These are phyloP conservation scores for Gavialis gangeticus DNA, from an alignment of 2,113 vertebrate genomes.

Conservation along the genomic window DNA sequence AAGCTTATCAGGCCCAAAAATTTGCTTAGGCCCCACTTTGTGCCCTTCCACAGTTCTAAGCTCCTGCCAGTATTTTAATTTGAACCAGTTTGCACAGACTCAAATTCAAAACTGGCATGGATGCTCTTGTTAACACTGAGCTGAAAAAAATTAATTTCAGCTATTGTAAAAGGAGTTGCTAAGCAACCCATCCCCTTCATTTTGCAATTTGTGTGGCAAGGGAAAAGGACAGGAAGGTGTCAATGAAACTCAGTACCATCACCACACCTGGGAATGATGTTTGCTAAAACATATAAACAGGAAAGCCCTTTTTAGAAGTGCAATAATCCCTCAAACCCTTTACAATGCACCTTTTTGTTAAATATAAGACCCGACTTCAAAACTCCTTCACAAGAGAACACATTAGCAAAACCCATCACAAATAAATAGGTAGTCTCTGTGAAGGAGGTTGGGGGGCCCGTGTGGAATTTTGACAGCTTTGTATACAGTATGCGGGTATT, in stretches of 20 bases:
- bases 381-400: not conserved
- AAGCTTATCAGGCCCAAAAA: slow-evolving; percentile 39
- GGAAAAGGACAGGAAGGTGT: slow-evolving; percentile 1
- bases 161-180: slow-evolving; percentile 42
- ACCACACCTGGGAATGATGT: not conserved
- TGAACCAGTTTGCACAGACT: slow-evolving; percentile 8
- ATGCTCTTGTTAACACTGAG: slow-evolving; percentile 4
- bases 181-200: slow-evolving; percentile 24
- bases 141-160: slow-evolving; percentile 23
- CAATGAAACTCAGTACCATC: not conserved
- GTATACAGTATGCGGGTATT: not conserved
- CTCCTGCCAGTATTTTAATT: slow-evolving; percentile 2
- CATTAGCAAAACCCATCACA: slow-evolving; percentile 7
- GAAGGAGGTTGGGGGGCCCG: not conserved
- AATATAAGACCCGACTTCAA: not conserved
- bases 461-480: not conserved
- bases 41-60: not conserved
- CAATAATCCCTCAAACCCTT: not conserved
- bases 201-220: not conserved
- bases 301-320: slow-evolving; percentile 41
- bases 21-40: not conserved
- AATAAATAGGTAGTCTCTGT: not conserved
- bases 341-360: not conserved
- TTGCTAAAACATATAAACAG: not conserved
- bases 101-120: not conserved